These are phyloP conservation scores for Meiosimyza platycephala DNA, from an alignment of 2,888 invertebrate genomes.

Conservation along the genomic window DNA sequence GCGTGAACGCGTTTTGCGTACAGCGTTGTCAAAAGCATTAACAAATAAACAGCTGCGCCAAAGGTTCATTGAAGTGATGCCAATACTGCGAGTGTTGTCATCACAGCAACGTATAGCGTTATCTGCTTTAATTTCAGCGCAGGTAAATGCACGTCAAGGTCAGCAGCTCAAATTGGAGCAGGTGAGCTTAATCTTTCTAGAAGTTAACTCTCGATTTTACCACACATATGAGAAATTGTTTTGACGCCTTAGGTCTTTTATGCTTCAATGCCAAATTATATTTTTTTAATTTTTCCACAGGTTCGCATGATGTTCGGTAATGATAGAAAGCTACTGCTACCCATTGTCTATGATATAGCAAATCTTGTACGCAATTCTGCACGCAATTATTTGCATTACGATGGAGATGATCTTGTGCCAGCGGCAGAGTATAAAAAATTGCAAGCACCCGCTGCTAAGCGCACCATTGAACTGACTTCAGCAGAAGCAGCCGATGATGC, in stretches of 20 bases:
- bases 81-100: conserved; percentile 74
- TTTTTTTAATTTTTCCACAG: conserved; percentile 54
- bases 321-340: conserved; percentile 72
- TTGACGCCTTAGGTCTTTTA: not conserved
- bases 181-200: conserved; percentile 62
- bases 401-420: conserved; percentile 44
- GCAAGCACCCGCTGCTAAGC: conserved; percentile 43
- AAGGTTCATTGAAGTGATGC: conserved; percentile 74
- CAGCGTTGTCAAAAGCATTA: conserved; percentile 71
- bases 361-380: conserved; percentile 72
- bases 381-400: conserved; percentile 55
- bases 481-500: conserved; percentile 41
- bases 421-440: conserved; percentile 37
- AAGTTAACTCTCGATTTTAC: not conserved
- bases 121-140: conserved; percentile 74
- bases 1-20: conserved; percentile 70
- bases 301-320: conserved; percentile 73
- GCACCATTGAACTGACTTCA: conserved; percentile 49
- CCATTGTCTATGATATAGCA: conserved; percentile 75
- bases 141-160: conserved; percentile 70
- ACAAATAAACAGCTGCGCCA: conserved; percentile 72
- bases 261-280: not conserved
- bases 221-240: no score
- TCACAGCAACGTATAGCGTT: conserved; percentile 73
- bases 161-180: conserved; percentile 71